phyloP scores from a whole-genome alignment of 2,797 vertebrate species.

The Periparus ater region DNA sequence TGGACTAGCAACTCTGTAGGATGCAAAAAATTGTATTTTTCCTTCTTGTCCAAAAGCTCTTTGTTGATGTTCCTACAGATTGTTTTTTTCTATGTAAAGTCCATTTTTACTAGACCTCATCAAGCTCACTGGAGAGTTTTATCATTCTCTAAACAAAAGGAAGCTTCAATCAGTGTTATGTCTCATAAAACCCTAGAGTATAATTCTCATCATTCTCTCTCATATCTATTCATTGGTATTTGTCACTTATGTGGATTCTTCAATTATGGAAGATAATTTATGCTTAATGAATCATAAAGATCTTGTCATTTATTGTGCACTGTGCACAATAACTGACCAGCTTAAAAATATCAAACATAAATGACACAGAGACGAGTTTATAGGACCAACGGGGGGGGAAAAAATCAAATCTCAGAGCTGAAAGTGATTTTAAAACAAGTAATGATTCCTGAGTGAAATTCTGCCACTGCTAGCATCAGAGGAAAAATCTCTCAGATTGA shows the following conservation, averaged over 20 bases:
- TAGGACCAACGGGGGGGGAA: fast-evolving
- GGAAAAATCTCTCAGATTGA: background rate
- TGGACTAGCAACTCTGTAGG: background rate
- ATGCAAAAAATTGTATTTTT: background rate
- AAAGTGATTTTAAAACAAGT: background rate
- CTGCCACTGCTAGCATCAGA: background rate
- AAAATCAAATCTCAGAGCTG: background rate
- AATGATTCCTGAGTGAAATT: background rate
- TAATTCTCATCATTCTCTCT: background rate
- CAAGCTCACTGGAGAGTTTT: background rate
- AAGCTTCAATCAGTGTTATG: background rate
- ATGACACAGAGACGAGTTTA: background rate
- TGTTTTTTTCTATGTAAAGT: background rate
- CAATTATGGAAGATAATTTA: background rate
- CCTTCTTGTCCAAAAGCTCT: background rate
- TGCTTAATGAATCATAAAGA: background rate
- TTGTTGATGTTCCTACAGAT: background rate
- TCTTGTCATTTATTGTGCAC: background rate
- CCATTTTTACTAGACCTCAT: background rate
- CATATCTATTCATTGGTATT: background rate
- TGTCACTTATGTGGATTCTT: background rate
- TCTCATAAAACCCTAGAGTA: background rate
- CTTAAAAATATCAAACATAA: background rate
- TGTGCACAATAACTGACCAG: background rate
- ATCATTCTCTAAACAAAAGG: background rate